A percentile compares a stretch with the other conserved stretches of the same genome.
Conservation (phyloP, 2,888 invertebrate genomes). For the Epirrita christyi region DNA sequence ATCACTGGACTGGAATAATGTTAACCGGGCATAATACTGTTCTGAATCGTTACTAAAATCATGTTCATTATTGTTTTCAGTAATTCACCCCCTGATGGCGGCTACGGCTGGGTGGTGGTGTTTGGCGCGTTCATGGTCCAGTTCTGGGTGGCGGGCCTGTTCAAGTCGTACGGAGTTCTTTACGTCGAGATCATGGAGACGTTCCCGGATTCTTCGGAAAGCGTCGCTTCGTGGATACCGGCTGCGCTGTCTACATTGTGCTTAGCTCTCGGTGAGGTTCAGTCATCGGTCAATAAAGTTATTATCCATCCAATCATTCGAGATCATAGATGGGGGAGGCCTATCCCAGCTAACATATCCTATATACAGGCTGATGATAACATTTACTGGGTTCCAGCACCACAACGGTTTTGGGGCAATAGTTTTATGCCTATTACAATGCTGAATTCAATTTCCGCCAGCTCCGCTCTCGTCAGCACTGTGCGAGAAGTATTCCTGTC, state of each 20-base stretch:
- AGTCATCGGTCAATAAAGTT: slow-evolving; percentile 35
- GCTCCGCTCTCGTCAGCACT: slow-evolving; percentile 90
- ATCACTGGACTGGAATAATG: too few species aligned
- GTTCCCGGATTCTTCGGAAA: slow-evolving; percentile 89
- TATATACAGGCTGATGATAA: too few species aligned
- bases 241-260: slow-evolving; percentile 91
- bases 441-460: slow-evolving; percentile 46
- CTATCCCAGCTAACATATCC: too few species aligned
- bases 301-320: too few species aligned
- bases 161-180: slow-evolving; percentile 92
- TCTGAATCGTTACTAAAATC: too few species aligned
- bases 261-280: slow-evolving; percentile 88
- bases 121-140: slow-evolving; percentile 92
- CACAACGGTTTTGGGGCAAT: too few species aligned
- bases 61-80: slow-evolving; percentile 34
- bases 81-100: slow-evolving; percentile 86
- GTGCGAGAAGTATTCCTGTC: slow-evolving; percentile 88
- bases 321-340: too few species aligned
- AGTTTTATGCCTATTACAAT: too few species aligned
- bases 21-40: too few species aligned
- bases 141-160: slow-evolving; percentile 92
- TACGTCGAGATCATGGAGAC: slow-evolving; percentile 93
- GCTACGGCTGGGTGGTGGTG: slow-evolving; percentile 91
- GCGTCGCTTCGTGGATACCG: slow-evolving; percentile 92
- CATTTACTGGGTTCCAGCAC: too few species aligned